Conservation (phyloP, 1,140 invertebrate species). For the Hesperophylax magnus region DNA sequence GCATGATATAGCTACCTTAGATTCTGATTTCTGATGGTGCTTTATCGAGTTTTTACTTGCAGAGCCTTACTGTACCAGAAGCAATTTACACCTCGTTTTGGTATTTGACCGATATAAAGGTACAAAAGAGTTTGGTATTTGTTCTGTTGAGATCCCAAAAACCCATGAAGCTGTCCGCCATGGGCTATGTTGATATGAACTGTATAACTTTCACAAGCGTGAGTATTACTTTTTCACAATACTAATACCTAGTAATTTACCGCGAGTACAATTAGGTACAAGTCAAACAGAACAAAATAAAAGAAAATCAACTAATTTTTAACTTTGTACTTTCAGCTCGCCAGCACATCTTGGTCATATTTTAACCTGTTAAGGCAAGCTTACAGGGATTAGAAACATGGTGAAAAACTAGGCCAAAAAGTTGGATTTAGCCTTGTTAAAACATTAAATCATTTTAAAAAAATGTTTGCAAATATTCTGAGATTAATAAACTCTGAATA, state of each 20-base stretch:
- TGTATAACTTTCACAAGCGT: constrained; percentile 64
- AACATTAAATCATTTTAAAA: too few relatives aligned
- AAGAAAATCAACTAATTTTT: too few relatives aligned
- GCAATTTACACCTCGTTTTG: constrained; percentile 63
- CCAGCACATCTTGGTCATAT: constrained; percentile 63
- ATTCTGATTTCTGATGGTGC: too few relatives aligned
- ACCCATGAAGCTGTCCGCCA: constrained; percentile 62
- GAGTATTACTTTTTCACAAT: constrained; percentile 48
- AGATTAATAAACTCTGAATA: too few relatives aligned
- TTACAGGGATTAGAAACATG: constrained; percentile 49
- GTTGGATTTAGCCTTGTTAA: neutral
- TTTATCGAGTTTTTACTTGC: neutral
- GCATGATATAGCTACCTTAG: too few relatives aligned
- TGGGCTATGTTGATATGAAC: constrained; percentile 65
- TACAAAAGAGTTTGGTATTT: constrained; percentile 62
- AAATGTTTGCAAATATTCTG: too few relatives aligned
- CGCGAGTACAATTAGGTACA: too few relatives aligned
- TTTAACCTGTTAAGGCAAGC: constrained; percentile 63
- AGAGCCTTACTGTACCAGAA: constrained; percentile 48
- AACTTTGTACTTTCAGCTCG: constrained; percentile 62
- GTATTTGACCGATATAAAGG: constrained; percentile 60
- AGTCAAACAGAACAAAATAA: too few relatives aligned
- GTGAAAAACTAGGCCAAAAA: neutral
- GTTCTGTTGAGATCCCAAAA: constrained; percentile 64
- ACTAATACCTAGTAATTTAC: too few relatives aligned